Evolutionary conservation across 2,888 invertebrate genomes (phyloP).

Genomic region (Nowickia ferox): DNA sequence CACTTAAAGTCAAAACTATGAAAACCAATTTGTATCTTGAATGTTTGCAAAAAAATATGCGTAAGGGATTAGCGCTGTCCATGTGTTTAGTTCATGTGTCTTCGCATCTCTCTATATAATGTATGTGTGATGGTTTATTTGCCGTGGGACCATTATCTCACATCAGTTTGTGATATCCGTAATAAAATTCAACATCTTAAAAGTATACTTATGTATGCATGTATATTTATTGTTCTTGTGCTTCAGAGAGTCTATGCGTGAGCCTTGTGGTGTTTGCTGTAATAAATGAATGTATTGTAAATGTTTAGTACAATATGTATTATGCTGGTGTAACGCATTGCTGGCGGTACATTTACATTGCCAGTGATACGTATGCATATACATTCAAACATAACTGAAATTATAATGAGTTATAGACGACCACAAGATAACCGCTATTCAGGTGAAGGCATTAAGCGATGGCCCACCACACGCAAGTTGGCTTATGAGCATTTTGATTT

Average conservation of each 20-base stretch:
- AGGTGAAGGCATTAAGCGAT: conserved; percentile 7
- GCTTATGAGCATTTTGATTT: background rate
- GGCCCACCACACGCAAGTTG: background rate
- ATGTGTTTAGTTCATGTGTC: background rate
- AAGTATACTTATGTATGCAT: background rate
- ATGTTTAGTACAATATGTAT: conserved; percentile 21
- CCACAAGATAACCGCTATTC: conserved; percentile 34
- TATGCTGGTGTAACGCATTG: conserved; percentile 39
- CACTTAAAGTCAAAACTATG: conserved; percentile 43
- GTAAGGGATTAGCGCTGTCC: conserved; percentile 28
- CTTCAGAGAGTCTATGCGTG: background rate
- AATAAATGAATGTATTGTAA: conserved; percentile 5
- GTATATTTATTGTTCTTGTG: background rate
- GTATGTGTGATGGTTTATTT: conserved; percentile 27
- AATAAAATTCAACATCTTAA: conserved; percentile 58
- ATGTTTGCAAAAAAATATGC: background rate
- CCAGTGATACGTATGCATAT: too few relatives aligned
- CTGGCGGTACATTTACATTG: conserved; percentile 17
- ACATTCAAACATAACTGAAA: background rate
- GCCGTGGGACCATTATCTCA: conserved; percentile 44
- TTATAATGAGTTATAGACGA: conserved; percentile 28
- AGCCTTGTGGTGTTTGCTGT: background rate
- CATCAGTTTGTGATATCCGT: conserved; percentile 62
- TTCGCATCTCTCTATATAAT: background rate
- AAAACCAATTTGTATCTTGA: background rate